A percentile compares a stretch with the other conserved stretches of the same genome.
phyloP scores from a whole-genome alignment of 2,797 vertebrate genomes.

The Aphelocoma californica region DNA sequence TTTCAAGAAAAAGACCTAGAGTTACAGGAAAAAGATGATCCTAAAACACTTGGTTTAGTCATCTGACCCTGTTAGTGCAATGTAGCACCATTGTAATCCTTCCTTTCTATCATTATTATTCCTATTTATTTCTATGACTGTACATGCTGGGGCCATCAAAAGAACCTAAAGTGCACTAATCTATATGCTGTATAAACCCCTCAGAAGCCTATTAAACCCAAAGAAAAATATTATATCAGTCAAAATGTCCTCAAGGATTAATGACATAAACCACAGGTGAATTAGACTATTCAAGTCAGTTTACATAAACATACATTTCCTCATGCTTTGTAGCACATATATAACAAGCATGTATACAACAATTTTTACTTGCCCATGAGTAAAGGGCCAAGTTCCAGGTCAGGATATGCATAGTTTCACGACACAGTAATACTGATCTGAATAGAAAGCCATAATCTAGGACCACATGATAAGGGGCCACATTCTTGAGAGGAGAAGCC shows the following conservation, averaged over 20 bases:
- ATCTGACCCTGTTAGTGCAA: not conserved
- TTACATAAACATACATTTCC: not conserved
- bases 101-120: not conserved
- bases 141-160: not conserved
- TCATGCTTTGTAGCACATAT: not conserved
- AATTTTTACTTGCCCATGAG: not conserved
- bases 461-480: not conserved
- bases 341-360: not conserved
- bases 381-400: not conserved
- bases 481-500: slow-evolving; percentile 22
- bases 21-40: not conserved
- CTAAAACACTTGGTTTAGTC: not conserved
- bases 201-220: not conserved
- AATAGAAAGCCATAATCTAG: slow-evolving; percentile 43
- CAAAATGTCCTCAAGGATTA: not conserved
- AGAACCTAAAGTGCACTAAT: not conserved
- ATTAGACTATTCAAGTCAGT: not conserved
- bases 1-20: not conserved
- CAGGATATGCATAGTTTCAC: slow-evolving; percentile 17
- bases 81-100: not conserved
- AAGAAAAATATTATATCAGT: not conserved
- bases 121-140: not conserved
- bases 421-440: slow-evolving; percentile 1
- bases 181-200: not conserved
- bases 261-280: not conserved